Conservation (phyloP, 2,797 vertebrate genomes). For the Phaenicophaeus curvirostris region DNA sequence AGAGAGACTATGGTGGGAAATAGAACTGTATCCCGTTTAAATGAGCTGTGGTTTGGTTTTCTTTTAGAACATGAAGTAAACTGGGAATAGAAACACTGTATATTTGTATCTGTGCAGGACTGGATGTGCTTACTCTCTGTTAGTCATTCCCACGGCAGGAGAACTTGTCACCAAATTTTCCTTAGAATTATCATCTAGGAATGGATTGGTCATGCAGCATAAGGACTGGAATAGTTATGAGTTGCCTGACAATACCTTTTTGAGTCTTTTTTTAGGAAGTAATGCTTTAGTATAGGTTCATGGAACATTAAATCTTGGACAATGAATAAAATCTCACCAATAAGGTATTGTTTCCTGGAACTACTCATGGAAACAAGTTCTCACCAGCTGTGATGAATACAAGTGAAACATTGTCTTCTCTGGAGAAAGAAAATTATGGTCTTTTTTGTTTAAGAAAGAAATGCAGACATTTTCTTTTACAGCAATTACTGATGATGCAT, state of each 20-base stretch:
- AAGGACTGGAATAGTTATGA: neutral
- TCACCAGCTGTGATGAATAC: neutral
- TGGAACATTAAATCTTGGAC: neutral
- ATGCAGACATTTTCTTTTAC: constrained; percentile 53
- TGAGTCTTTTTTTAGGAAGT: neutral
- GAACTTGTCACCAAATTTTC: neutral
- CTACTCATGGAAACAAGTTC: neutral
- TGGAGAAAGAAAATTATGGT: neutral
- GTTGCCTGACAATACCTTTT: neutral
- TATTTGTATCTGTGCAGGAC: neutral
- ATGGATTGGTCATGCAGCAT: neutral
- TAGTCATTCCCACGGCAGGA: neutral
- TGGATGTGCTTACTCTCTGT: rapidly evolving
- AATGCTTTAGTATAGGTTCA: neutral
- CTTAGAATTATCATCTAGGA: neutral
- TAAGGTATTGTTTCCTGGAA: neutral
- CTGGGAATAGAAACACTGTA: neutral
- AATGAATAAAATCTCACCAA: neutral
- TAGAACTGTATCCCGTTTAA: neutral
- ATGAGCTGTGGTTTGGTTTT: rapidly evolving
- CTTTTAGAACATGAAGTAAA: neutral
- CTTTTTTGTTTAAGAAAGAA: neutral
- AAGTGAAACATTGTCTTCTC: neutral
- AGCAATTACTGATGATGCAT: constrained; percentile 66
- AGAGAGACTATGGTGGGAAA: neutral